phyloP scores from a whole-genome alignment of 1,140 invertebrate species.

The Drosophila santomea region DNA sequence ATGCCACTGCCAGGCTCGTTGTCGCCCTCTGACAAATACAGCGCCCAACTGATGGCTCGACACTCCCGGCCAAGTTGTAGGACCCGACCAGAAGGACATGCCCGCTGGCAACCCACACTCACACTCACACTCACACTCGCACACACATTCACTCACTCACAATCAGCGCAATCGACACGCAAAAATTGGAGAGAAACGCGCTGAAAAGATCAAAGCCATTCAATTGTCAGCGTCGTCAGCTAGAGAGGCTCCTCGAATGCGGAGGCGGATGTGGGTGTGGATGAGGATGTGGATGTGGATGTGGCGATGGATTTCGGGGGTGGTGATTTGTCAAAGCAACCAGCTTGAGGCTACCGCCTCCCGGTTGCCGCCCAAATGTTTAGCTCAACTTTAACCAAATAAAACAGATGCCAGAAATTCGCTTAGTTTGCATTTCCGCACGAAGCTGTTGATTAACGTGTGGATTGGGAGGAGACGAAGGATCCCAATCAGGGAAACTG shows the following conservation, averaged over 20 bases:
- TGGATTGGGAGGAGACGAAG: not conserved
- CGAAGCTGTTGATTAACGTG: slow-evolving; percentile 42
- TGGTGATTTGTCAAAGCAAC: slow-evolving; percentile 78
- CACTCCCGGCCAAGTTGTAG: slow-evolving; percentile 16
- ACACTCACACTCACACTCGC: slow-evolving; percentile 3
- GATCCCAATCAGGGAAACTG: slow-evolving; percentile 27
- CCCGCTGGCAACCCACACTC: slow-evolving; percentile 33
- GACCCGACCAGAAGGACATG: slow-evolving; percentile 31
- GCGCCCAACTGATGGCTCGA: slow-evolving; percentile 60
- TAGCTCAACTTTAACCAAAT: slow-evolving; percentile 45
- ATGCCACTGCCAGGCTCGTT: slow-evolving; percentile 58
- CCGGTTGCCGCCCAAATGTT: slow-evolving; percentile 30
- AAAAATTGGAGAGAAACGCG: slow-evolving; percentile 62
- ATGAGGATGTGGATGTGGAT: not conserved
- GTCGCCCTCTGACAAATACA: slow-evolving; percentile 63
- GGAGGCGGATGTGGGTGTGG: not conserved
- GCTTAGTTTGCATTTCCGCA: slow-evolving; percentile 51
- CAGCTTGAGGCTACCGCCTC: slow-evolving; percentile 19
- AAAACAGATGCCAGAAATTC: slow-evolving; percentile 54
- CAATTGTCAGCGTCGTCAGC: slow-evolving; percentile 71
- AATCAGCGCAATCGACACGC: slow-evolving; percentile 70
- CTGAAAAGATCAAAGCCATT: slow-evolving; percentile 80
- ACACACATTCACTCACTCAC: slow-evolving; percentile 13
- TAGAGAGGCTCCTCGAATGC: slow-evolving; percentile 35
- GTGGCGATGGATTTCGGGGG: slow-evolving; percentile 4